Conservation (phyloP, 2,113 vertebrate species). For the Tringa solitaria region DNA sequence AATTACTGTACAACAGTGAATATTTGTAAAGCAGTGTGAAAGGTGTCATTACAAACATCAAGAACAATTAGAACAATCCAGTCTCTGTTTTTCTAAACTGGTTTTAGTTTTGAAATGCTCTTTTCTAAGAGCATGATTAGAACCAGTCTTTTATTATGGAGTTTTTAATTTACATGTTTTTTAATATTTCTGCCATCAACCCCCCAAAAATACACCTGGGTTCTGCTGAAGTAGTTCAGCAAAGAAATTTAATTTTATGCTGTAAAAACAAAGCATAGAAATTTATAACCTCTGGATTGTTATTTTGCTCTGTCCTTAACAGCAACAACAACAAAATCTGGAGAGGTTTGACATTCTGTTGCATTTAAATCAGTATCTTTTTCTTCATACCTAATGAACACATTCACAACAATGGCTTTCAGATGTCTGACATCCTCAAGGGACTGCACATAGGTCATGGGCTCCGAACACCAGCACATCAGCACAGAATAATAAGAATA, state of each 20-base stretch:
- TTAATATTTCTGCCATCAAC: not conserved
- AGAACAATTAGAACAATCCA: not conserved
- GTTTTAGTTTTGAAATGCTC: not conserved
- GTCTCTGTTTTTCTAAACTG: not conserved
- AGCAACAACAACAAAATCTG: constrained; percentile 5
- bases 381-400: constrained; percentile 67
- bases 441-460: constrained; percentile 47
- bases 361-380: constrained; percentile 64
- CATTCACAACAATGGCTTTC: constrained; percentile 61
- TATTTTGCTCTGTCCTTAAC: not conserved
- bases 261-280: not conserved
- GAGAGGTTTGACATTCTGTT: constrained; percentile 53
- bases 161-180: not conserved
- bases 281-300: not conserved
- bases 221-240: not conserved
- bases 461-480: constrained; percentile 46
- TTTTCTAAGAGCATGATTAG: not conserved
- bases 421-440: constrained; percentile 65
- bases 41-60: not conserved
- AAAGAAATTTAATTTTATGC: constrained; percentile 6
- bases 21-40: not conserved
- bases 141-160: not conserved
- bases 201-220: not conserved
- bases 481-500: constrained; percentile 41
- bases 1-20: not conserved